Evolutionary conservation across 2,113 vertebrate genomes (phyloP).

Genomic region (Ranitomeya variabilis): DNA sequence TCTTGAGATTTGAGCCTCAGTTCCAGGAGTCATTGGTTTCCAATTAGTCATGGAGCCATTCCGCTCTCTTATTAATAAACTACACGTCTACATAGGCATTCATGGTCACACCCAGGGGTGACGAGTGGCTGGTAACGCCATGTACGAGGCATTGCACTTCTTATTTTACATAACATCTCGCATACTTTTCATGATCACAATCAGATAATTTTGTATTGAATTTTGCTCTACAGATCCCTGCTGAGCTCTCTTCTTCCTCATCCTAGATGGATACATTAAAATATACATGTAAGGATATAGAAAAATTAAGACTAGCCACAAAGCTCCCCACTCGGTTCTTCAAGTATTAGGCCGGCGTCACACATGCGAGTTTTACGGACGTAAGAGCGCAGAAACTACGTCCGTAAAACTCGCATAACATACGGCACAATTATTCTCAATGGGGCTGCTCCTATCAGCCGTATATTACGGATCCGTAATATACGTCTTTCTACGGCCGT

Average conservation of each 20-base stretch:
- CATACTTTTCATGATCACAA: neutral
- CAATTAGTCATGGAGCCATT: conserved; percentile 52
- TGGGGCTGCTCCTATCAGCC: too few relatives aligned
- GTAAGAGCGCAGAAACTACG: too few relatives aligned
- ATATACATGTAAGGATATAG: neutral
- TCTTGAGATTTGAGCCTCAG: conserved; percentile 23
- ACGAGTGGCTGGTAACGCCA: neutral
- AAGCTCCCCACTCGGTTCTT: neutral
- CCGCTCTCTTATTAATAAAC: conserved; percentile 46
- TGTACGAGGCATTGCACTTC: neutral
- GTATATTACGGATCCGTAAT: too few relatives aligned
- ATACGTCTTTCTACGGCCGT: too few relatives aligned
- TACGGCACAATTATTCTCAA: too few relatives aligned
- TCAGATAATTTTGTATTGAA: neutral
- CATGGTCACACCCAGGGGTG: neutral
- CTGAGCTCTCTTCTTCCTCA: neutral
- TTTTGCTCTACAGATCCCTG: neutral
- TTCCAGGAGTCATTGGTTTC: conserved; percentile 19
- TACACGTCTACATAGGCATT: neutral
- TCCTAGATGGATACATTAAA: neutral
- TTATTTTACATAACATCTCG: neutral
- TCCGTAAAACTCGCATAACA: too few relatives aligned
- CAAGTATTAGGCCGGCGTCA: too few relatives aligned
- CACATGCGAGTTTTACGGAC: too few relatives aligned
- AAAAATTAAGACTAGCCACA: neutral